Evolutionary conservation across 2,888 invertebrate species (phyloP).

Genomic region (Drepana falcataria): DNA sequence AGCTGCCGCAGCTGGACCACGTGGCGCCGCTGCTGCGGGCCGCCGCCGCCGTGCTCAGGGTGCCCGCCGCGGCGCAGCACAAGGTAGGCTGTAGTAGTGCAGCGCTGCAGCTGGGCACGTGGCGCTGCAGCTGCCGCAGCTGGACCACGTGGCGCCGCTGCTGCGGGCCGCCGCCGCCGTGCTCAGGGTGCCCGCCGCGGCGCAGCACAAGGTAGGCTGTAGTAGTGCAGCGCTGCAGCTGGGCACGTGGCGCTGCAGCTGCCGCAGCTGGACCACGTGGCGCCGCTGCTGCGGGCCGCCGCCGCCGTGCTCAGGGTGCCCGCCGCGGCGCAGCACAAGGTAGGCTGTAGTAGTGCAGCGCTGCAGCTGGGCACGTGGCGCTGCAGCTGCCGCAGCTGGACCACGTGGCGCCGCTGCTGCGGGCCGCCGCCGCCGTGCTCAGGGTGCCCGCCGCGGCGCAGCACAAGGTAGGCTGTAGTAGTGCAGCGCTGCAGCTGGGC

Average conservation of each 20-base stretch:
- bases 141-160: conserved; percentile 81
- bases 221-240: too few relatives aligned
- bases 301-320: conserved; percentile 90
- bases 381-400: not conserved
- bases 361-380: too few relatives aligned
- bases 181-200: conserved; percentile 90
- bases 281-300: conserved; percentile 86
- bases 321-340: conserved; percentile 88
- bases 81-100: conserved; percentile 77
- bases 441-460: conserved; percentile 90
- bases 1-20: conserved; percentile 84
- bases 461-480: conserved; percentile 81
- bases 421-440: conserved; percentile 88
- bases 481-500: too few relatives aligned
- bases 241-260: not conserved
- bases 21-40: conserved; percentile 85
- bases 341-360: conserved; percentile 29
- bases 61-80: conserved; percentile 89
- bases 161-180: conserved; percentile 87
- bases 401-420: conserved; percentile 83
- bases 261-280: conserved; percentile 66
- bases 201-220: conserved; percentile 84
- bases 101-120: not conserved
- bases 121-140: not conserved
- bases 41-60: conserved; percentile 87